These are phyloP conservation scores for Apostichopus japonicus DNA, from an alignment of 35 echinoderm and acorn worm genomes.

Conservation along the genomic window DNA sequence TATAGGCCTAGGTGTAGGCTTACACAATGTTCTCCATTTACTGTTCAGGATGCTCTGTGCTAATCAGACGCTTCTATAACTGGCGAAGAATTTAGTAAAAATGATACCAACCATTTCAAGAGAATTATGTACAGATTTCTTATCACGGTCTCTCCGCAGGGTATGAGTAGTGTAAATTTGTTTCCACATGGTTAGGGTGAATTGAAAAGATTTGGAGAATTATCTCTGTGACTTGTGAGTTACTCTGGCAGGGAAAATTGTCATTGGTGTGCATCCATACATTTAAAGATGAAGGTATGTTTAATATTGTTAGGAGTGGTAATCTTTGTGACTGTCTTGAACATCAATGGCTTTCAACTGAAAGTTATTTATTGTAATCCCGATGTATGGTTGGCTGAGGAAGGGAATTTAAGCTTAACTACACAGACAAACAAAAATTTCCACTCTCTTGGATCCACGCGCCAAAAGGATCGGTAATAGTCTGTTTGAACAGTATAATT, in stretches of 20 bases:
- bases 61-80: no score
- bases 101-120: background rate
- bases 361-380: no score
- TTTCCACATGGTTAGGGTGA: conserved; percentile 12
- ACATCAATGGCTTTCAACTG: background rate
- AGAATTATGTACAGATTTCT: background rate
- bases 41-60: no score
- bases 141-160: conserved; percentile 25
- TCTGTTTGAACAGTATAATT: no score
- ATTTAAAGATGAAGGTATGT: background rate
- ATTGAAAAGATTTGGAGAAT: conserved; percentile 35
- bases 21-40: no score
- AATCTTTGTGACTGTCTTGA: background rate
- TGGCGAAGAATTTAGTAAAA: no score
- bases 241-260: background rate
- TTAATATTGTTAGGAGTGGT: background rate
- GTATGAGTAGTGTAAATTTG: background rate
- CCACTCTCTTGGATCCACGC: no score
- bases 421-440: no score
- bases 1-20: no score
- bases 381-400: background rate
- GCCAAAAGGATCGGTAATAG: no score
- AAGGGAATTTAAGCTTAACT: background rate
- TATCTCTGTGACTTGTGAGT: background rate
- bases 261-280: background rate